phyloP scores from a whole-genome alignment of 64 coral and sea anemone genomes.

The Porites australiensis region DNA sequence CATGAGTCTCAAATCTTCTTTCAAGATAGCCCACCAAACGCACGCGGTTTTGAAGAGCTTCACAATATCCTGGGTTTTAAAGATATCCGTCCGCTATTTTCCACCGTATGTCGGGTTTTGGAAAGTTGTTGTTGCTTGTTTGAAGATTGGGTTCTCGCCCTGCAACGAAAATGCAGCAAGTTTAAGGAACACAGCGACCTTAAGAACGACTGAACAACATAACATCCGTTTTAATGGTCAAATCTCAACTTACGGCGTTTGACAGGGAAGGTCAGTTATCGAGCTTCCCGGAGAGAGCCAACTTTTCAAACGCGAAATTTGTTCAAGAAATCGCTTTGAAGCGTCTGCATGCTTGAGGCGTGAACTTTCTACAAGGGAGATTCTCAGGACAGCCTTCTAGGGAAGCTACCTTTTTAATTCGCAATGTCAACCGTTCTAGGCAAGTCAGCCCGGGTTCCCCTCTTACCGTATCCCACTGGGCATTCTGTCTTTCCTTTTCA shows the following conservation, averaged over 20 bases:
- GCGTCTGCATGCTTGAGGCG: too few species aligned
- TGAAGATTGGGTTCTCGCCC: slow-evolving; percentile 99
- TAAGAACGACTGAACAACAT: neutral
- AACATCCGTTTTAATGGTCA: too few species aligned
- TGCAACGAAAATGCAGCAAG: slow-evolving; percentile 29
- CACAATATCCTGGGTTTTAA: too few species aligned
- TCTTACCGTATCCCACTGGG: slow-evolving; percentile 96
- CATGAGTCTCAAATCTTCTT: neutral
- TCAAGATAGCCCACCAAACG: neutral
- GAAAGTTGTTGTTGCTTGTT: slow-evolving; percentile 97
- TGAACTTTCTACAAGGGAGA: too few species aligned
- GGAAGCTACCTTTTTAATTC: too few species aligned
- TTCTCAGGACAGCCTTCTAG: too few species aligned
- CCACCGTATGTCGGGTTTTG: slow-evolving; percentile 96
- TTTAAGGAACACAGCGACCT: neutral
- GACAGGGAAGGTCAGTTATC: too few species aligned
- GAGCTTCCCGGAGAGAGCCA: too few species aligned
- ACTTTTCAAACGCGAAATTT: too few species aligned
- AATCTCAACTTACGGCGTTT: too few species aligned
- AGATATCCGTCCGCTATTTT: slow-evolving; percentile 43
- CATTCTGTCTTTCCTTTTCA: slow-evolving; percentile 96
- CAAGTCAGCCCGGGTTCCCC: neutral
- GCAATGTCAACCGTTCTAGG: too few species aligned
- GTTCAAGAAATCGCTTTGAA: too few species aligned
- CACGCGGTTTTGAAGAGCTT: neutral